Evolutionary conservation across 2,113 vertebrate species (phyloP).

Genomic region (Pyxicephalus adspersus): DNA sequence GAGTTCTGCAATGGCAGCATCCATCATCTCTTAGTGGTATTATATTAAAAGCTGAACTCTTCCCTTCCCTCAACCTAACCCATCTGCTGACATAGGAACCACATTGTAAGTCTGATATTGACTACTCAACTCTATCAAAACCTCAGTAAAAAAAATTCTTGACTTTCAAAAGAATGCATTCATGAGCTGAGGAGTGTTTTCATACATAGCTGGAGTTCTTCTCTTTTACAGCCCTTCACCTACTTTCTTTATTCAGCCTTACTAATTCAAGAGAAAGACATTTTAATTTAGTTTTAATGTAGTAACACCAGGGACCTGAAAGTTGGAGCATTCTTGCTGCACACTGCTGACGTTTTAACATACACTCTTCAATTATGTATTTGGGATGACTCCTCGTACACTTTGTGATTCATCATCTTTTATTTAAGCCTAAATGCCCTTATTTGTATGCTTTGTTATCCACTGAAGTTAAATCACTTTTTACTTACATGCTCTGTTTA

Average conservation of each 20-base stretch:
- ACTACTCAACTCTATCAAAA: no score
- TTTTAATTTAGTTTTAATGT: constrained; percentile 46
- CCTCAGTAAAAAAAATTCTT: no score
- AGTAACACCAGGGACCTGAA: constrained; percentile 41
- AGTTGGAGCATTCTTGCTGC: constrained; percentile 49
- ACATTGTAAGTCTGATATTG: no score
- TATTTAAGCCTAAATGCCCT: constrained; percentile 65
- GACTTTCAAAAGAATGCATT: no score
- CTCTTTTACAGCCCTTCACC: neutral
- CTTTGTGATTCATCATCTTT: constrained; percentile 65
- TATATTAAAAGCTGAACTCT: no score
- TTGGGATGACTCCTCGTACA: constrained; percentile 52
- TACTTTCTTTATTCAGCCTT: constrained; percentile 43
- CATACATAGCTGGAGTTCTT: no score
- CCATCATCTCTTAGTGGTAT: no score
- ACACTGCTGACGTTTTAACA: constrained; percentile 56
- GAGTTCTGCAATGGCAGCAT: no score
- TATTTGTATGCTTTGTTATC: constrained; percentile 62
- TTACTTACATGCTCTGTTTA: neutral
- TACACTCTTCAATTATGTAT: constrained; percentile 66
- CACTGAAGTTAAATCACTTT: constrained; percentile 55
- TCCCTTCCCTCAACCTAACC: no score
- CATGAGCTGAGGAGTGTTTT: no score
- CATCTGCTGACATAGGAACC: no score
- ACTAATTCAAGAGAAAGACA: constrained; percentile 52